These are phyloP conservation scores for Papilio elwesi DNA, from an alignment of 2,888 invertebrate species.

Conservation along the genomic window DNA sequence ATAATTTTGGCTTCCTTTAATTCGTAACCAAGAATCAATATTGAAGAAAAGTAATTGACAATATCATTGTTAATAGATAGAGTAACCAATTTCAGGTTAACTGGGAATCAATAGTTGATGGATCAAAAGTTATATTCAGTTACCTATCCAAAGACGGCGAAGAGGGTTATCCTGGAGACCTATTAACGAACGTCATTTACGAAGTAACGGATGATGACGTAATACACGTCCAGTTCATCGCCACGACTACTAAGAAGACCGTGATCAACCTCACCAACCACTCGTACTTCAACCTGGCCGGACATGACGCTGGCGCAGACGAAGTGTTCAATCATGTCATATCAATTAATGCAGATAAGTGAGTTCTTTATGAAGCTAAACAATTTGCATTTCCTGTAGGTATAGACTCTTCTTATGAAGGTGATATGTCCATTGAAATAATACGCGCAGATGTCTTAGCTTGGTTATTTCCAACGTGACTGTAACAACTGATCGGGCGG, in stretches of 20 bases:
- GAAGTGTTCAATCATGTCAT: conserved; percentile 88
- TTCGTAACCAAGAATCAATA: too few species aligned
- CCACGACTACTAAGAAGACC: conserved; percentile 90
- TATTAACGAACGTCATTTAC: conserved; percentile 88
- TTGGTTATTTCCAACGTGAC: too few species aligned
- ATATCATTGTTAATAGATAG: too few species aligned
- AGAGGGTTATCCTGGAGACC: conserved; percentile 95
- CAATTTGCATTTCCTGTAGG: too few species aligned
- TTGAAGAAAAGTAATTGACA: too few species aligned
- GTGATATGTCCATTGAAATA: too few species aligned
- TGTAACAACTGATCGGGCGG: too few species aligned
- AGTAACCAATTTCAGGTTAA: conserved; percentile 70
- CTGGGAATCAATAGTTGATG: conserved; percentile 86
- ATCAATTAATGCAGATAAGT: conserved; percentile 89
- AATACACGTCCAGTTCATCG: conserved; percentile 88
- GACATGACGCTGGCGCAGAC: conserved; percentile 87
- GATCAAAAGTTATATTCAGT: conserved; percentile 87
- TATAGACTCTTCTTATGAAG: too few species aligned
- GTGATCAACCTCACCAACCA: conserved; percentile 96
- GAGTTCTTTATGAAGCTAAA: conserved; percentile 45
- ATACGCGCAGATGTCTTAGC: too few species aligned
- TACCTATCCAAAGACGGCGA: conserved; percentile 91
- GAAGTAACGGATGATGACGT: conserved; percentile 88
- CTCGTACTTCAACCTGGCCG: conserved; percentile 96
- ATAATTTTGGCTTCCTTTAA: too few species aligned